Base-by-base conservation (phyloP, 1,140 invertebrate species). In the Drosophila dunni region DNA sequence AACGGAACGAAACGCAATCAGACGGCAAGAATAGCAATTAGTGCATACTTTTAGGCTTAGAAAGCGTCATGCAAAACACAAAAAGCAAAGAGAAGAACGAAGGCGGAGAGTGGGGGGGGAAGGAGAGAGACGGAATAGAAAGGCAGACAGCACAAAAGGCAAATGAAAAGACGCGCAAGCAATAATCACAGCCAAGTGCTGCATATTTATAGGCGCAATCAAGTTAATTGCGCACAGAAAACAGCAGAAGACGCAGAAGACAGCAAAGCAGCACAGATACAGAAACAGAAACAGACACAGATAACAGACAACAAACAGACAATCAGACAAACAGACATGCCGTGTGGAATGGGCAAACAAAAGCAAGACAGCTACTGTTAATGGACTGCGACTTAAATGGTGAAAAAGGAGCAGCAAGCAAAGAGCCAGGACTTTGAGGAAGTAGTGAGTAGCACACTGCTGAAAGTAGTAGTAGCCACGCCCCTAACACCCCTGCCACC, bases 151-250 rank as follows among this genome's bases (percentile, higher is more conserved):
- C 38, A 17, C 24, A 13, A 53, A 60, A 34, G 45, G 54, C 69
- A 75, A 75, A 64, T 63, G 60, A 69, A 70, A 63, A 68, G 53
- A 73, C 68, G 78, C 80, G 74, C 80, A 74, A 67, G 82, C 72
- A 79, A 91, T 90, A 86, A 90, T 90, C 88, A 91, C 88, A 70
- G 75, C 71, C 69, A 81, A 91, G 74, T 75, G 79, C 83, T 72
- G 88, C 88, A 90, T 91, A 91, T 91, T 90, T 90, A 90, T 88
- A 91, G 88, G 88, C 88, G 80, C 88, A 90, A 90, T 90, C 88
- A 88, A 83, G 78, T 91, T 90, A 91, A 91, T 90, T 91, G 82
- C 80, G 72, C 71, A 81, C 50, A 44, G 50, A 54, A 63, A 42
- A 33, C 62, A 45, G 15, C 54, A 9, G 40, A 17, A 50, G 40